phyloP scores from a whole-genome alignment of 2,113 vertebrate species.

The Chionomys nivalis region DNA sequence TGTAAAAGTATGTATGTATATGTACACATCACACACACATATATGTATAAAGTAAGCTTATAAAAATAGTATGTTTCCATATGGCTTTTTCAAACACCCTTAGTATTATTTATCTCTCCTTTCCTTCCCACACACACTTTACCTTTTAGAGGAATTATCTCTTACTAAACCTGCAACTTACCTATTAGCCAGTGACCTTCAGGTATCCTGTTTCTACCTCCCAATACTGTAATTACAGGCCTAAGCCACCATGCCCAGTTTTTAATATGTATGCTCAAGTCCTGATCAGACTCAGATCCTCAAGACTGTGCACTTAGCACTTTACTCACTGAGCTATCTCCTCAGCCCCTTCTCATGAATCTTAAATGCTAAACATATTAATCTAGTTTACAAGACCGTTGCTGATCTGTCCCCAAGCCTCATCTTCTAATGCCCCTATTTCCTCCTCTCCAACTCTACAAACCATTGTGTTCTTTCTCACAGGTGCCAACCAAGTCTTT shows the following conservation, averaged over 20 bases:
- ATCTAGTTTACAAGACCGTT: background rate
- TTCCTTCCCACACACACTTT: background rate
- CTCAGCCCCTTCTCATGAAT: background rate
- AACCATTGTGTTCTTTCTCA: background rate
- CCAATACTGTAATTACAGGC: background rate
- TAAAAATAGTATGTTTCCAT: background rate
- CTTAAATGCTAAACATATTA: constrained; percentile 35
- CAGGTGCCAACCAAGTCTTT: background rate
- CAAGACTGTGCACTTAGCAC: background rate
- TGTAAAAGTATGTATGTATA: background rate
- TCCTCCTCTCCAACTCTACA: constrained; percentile 22
- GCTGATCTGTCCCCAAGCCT: background rate
- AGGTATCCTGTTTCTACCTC: background rate
- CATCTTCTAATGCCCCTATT: background rate
- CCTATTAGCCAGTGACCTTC: background rate
- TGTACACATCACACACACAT: background rate
- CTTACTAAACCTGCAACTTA: background rate
- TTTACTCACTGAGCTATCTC: background rate
- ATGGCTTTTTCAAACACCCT: background rate
- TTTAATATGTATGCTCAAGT: background rate
- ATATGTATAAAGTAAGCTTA: background rate
- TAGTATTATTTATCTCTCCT: background rate
- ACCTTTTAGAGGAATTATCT: background rate
- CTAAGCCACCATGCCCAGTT: background rate
- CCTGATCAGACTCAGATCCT: background rate